Evolutionary conservation across 2,113 vertebrate species (phyloP).

Genomic region (Pollimyrus isidori): DNA sequence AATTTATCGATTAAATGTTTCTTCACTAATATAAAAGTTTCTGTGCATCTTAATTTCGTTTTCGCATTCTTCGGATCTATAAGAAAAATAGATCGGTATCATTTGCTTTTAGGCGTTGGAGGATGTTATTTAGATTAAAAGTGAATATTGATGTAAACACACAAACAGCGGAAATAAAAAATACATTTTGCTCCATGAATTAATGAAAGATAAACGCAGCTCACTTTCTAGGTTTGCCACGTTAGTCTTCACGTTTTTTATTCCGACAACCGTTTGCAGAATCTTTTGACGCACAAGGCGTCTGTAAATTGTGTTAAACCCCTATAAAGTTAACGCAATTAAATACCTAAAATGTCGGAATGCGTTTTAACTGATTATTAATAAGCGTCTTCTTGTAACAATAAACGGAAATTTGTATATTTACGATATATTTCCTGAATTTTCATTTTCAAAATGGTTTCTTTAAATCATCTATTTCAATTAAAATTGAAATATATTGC

Average conservation of each 20-base stretch:
- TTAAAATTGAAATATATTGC: conserved; percentile 23
- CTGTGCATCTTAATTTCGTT: not conserved
- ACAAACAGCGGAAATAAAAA: not conserved
- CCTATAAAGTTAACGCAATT: not conserved
- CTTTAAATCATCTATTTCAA: conserved; percentile 10
- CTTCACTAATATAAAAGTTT: not conserved
- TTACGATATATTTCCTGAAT: not conserved
- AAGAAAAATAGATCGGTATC: not conserved
- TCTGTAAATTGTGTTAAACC: not conserved
- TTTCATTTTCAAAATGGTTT: not conserved
- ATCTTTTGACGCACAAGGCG: not conserved
- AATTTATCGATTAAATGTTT: not conserved
- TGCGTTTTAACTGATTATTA: not conserved
- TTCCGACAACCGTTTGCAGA: not conserved
- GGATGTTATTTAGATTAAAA: not conserved
- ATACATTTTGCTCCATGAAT: not conserved
- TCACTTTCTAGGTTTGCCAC: not conserved
- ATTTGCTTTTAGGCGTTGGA: not conserved
- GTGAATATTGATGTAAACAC: not conserved
- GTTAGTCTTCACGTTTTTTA: not conserved
- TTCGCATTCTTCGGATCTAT: not conserved
- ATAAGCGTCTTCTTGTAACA: not conserved
- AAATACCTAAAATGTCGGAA: not conserved
- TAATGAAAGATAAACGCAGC: not conserved
- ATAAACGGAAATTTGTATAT: not conserved